Conservation (phyloP, 2,888 invertebrate genomes). For the Microctonus brassicae region DNA sequence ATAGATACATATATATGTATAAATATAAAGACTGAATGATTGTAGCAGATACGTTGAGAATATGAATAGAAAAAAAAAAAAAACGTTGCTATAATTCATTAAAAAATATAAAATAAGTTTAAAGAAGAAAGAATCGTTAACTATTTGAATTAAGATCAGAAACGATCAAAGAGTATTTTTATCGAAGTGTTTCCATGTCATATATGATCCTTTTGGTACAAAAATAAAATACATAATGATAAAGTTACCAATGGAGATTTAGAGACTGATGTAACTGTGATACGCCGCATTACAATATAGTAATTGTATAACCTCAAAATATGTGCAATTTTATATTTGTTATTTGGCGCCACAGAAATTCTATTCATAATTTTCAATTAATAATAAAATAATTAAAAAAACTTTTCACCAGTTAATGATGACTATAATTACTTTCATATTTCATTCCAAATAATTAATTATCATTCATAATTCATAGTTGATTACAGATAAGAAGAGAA, state of each 20-base stretch:
- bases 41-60: background rate
- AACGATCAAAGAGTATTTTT: background rate
- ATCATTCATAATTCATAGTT: background rate
- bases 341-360: background rate
- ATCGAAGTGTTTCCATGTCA: background rate
- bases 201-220: background rate
- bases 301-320: background rate
- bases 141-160: background rate
- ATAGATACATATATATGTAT: no score
- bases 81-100: background rate
- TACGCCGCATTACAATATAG: conserved; percentile 24
- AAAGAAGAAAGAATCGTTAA: background rate
- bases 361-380: background rate
- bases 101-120: background rate
- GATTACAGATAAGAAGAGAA: conserved; percentile 23
- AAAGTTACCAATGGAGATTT: conserved; percentile 25
- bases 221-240: conserved; percentile 9
- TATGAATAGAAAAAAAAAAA: no score
- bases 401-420: background rate
- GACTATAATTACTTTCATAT: background rate
- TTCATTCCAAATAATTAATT: background rate
- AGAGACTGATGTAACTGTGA: conserved; percentile 49
- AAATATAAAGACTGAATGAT: background rate
- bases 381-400: background rate
- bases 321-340: background rate